Base-by-base conservation (phyloP, 2,888 invertebrate genomes). In the Acanthopleura granulata region DNA sequence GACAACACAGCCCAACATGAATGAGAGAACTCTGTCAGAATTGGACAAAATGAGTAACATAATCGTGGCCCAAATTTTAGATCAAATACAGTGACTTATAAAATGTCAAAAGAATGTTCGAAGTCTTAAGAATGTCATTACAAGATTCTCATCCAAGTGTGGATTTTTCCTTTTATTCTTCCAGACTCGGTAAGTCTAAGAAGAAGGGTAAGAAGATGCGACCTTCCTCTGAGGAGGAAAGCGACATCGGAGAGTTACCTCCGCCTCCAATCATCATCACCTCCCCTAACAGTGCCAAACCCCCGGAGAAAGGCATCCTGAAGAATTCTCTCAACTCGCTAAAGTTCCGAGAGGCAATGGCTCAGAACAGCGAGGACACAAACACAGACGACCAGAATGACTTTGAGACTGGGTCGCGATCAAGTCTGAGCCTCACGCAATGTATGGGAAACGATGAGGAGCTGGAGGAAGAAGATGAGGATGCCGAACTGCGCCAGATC, bases 251-350 rank as follows among this genome's bases (percentile, higher is more conserved):
- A 72, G 86, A 87, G 78, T 77, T 87, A 66, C 86, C 87, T 70
- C 86, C 86, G 50, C 87, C 87, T 27, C 87, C 87, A 0, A 79
- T 85, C 18, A 87, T 87, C 29, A 84, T 87, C 40, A 83, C 84
- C 16, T 84, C 86, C 73, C 86, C 86, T 12, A 83, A 85, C 75
- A 85, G 85, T 78, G 83, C 83, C n/a, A 84, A 84, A 79, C 69
- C 76, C 16, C 89, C 89, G 16, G 88, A 88, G 79, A 85, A 85
- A 62, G 88, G 89, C 12, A 89, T 89, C 72, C 82, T 89, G 51
- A 89, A 89, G 75, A 84, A 85, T 76, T 80, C 81, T 25, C 77
- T 73, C 15, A 70, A 70, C 25, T 25, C 25, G 62, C 1, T 18
- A 49, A 50, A 57, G 14, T 30, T 18, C 50, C 49, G 61, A 50